Conservation (phyloP, 2,113 vertebrate genomes). For the Chinchilla lanigera region DNA sequence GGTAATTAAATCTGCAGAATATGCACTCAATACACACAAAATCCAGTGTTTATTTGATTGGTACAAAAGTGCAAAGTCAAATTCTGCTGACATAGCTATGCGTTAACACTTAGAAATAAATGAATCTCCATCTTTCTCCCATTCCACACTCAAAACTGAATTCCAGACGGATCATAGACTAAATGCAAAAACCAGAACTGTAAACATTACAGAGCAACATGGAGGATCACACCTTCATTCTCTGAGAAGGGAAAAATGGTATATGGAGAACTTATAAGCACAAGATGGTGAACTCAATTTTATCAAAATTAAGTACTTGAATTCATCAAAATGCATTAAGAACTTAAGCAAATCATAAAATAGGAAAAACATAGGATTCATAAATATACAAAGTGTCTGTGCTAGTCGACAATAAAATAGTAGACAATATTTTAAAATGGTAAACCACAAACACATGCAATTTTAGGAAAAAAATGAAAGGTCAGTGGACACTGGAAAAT, state of each 20-base stretch:
- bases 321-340: neutral
- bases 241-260: neutral
- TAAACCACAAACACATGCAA: neutral
- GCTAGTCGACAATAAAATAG: neutral
- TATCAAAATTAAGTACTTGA: conserved; percentile 26
- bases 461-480: neutral
- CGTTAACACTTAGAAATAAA: neutral
- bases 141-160: neutral
- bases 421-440: neutral
- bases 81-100: neutral
- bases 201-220: neutral
- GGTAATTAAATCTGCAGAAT: neutral
- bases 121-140: neutral
- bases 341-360: neutral
- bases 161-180: neutral
- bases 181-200: neutral
- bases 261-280: neutral
- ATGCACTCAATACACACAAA: neutral
- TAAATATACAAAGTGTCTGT: neutral
- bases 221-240: neutral
- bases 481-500: neutral
- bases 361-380: neutral
- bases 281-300: neutral
- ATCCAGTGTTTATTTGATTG: conserved; percentile 13
- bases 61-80: neutral